Percentiles rank a stretch among this genome's conserved stretches.
phyloP scores from a whole-genome alignment of 2,888 invertebrate genomes.

The Drosophila bunnanda region DNA sequence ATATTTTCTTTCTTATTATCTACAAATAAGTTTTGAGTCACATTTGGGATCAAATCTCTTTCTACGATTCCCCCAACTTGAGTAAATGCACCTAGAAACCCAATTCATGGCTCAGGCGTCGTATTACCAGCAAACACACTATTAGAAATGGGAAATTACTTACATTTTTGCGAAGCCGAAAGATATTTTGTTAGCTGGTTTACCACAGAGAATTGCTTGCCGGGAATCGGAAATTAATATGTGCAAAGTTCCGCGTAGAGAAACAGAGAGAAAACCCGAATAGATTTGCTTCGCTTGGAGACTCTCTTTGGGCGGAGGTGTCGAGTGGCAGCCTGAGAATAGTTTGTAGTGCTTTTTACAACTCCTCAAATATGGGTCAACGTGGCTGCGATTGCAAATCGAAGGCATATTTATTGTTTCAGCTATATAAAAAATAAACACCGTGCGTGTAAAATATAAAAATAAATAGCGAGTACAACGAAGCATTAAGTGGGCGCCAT shows the following conservation, averaged over 20 bases:
- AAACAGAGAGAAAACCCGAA: conserved; percentile 5
- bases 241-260: conserved; percentile 33
- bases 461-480: conserved; percentile 68
- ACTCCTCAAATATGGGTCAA: conserved; percentile 62
- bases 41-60: neutral
- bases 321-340: conserved; percentile 28
- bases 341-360: conserved; percentile 52
- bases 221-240: conserved; percentile 53
- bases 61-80: neutral
- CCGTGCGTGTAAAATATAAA: conserved; percentile 41
- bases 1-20: neutral
- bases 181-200: conserved; percentile 65
- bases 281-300: conserved; percentile 1
- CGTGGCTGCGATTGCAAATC: conserved; percentile 46
- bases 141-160: conserved; percentile 39
- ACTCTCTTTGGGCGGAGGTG: conserved; percentile 23
- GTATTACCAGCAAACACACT: conserved; percentile 45
- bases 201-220: conserved; percentile 50
- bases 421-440: conserved; percentile 67
- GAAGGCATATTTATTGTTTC: conserved; percentile 58
- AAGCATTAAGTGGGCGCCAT: conserved; percentile 52
- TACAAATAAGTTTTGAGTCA: neutral
- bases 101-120: conserved; percentile 43
- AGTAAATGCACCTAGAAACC: conserved; percentile 21
- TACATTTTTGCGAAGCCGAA: conserved; percentile 55